Conservation (phyloP, 1,140 invertebrate species). For the Wasmannia auropunctata region DNA sequence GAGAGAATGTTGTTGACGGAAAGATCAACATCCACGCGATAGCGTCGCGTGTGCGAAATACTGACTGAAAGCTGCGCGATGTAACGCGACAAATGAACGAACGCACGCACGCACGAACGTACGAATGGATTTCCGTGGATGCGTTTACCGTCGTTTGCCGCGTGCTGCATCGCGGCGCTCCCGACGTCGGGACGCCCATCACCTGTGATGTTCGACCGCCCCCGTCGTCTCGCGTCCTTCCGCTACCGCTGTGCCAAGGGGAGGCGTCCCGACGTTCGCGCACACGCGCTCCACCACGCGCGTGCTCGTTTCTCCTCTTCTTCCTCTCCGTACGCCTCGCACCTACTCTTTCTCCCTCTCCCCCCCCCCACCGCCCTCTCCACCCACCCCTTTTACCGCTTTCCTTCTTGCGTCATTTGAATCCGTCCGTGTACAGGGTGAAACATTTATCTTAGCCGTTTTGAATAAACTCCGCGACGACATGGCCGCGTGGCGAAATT, state of each 20-base stretch:
- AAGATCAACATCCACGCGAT: not conserved
- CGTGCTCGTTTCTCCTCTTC: slow-evolving; percentile 48
- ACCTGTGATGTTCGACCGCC: slow-evolving; percentile 78
- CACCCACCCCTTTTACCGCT: not conserved
- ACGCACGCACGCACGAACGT: not conserved
- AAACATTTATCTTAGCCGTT: slow-evolving; percentile 55
- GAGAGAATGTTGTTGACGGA: not conserved
- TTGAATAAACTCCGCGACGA: slow-evolving; percentile 31
- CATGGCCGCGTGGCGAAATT: slow-evolving; percentile 8
- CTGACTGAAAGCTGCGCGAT: not conserved
- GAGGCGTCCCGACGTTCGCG: slow-evolving; percentile 47
- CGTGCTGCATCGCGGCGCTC: slow-evolving; percentile 76
- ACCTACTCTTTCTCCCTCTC: too few relatives aligned
- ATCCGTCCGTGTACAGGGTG: slow-evolving; percentile 16
- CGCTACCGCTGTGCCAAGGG: not conserved
- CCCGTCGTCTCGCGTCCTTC: slow-evolving; percentile 62
- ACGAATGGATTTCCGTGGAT: slow-evolving; percentile 12
- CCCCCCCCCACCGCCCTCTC: not conserved
- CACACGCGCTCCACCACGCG: slow-evolving; percentile 60
- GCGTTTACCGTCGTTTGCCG: slow-evolving; percentile 75
- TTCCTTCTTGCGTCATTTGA: slow-evolving; percentile 25
- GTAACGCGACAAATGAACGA: slow-evolving; percentile 21
- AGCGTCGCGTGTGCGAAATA: not conserved
- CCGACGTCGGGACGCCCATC: slow-evolving; percentile 81
- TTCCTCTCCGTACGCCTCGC: not conserved